phyloP scores from a whole-genome alignment of 2,888 invertebrate species.

The Drosophila paranaensis region DNA sequence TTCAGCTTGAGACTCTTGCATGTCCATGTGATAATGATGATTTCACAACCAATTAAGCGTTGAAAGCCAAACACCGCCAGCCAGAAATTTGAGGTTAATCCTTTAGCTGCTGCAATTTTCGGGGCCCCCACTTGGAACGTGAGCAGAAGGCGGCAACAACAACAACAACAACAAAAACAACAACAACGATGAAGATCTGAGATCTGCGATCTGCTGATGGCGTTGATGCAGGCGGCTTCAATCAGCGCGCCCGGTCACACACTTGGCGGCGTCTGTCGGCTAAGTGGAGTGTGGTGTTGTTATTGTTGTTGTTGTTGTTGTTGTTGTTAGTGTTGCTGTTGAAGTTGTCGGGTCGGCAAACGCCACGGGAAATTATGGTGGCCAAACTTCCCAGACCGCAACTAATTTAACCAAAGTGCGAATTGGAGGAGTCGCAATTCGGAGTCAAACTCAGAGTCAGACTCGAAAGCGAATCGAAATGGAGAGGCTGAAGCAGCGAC shows the following conservation, averaged over 20 bases:
- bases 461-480: slow-evolving; percentile 74
- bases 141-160: slow-evolving; percentile 73
- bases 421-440: slow-evolving; percentile 81
- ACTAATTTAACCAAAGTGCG: slow-evolving; percentile 81
- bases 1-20: slow-evolving; percentile 45
- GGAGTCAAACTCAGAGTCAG: slow-evolving; percentile 72
- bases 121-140: slow-evolving; percentile 64
- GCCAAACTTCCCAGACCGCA: slow-evolving; percentile 81
- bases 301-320: slow-evolving; percentile 14
- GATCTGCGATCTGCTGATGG: slow-evolving; percentile 71
- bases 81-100: slow-evolving; percentile 79
- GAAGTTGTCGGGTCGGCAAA: slow-evolving; percentile 77
- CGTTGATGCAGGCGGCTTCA: slow-evolving; percentile 80
- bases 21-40: slow-evolving; percentile 80
- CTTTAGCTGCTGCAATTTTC: slow-evolving; percentile 80
- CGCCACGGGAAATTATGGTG: slow-evolving; percentile 81
- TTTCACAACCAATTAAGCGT: slow-evolving; percentile 81
- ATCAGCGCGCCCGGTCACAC: slow-evolving; percentile 76
- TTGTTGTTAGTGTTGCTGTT: slow-evolving; percentile 25
- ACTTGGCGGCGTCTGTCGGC: slow-evolving; percentile 72
- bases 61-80: slow-evolving; percentile 82
- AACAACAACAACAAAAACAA: slow-evolving; percentile 30
- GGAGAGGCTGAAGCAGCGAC: slow-evolving; percentile 27
- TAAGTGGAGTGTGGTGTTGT: slow-evolving; percentile 59
- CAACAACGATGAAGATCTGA: slow-evolving; percentile 64